Conservation (phyloP, 2,113 vertebrate genomes). For the Notarius lentiginosus region DNA sequence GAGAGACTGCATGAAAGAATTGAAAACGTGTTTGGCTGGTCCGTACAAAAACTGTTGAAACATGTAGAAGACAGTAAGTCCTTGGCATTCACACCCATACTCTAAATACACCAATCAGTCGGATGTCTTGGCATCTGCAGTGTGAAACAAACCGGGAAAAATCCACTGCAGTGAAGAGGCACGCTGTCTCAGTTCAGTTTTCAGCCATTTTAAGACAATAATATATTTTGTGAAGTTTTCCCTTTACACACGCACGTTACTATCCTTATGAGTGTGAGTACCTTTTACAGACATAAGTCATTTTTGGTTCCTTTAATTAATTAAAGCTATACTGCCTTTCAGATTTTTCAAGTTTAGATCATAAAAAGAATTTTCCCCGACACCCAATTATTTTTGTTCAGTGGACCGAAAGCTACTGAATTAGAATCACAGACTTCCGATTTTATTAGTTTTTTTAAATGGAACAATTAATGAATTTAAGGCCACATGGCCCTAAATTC, state of each 20-base stretch:
- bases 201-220: neutral
- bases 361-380: too few relatives aligned
- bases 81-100: conserved; percentile 36
- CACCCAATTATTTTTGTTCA: too few relatives aligned
- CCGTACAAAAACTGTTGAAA: conserved; percentile 62
- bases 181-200: neutral
- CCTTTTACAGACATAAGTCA: neutral
- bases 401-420: too few relatives aligned
- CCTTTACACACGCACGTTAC: conserved; percentile 6
- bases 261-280: neutral
- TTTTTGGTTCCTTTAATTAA: neutral
- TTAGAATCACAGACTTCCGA: too few relatives aligned
- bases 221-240: neutral
- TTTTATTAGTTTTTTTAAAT: too few relatives aligned
- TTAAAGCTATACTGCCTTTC: too few relatives aligned
- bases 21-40: conserved; percentile 62
- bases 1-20: conserved; percentile 34
- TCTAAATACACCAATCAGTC: neutral
- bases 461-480: too few relatives aligned
- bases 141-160: neutral
- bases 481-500: too few relatives aligned
- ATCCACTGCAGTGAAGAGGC: neutral
- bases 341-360: too few relatives aligned
- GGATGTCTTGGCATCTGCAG: conserved; percentile 7
- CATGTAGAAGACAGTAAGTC: conserved; percentile 53